Percentiles rank a stretch among this genome's conserved stretches.
Evolutionary conservation across 2,888 invertebrate species (phyloP).

Genomic region (Cephus rjabovi): DNA sequence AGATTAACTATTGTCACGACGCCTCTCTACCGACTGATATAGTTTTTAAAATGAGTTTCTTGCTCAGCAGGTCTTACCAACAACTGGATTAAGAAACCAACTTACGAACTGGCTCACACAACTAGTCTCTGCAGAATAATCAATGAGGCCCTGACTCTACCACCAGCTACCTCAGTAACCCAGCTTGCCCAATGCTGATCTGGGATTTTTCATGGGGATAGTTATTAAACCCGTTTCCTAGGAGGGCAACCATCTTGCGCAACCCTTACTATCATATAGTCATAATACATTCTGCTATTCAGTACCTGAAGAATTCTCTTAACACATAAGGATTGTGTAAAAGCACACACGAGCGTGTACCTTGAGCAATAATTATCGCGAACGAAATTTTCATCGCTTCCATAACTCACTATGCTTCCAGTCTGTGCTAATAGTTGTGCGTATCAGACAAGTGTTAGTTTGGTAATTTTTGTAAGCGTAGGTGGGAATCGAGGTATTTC

Average conservation of each 20-base stretch:
- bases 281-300: not conserved
- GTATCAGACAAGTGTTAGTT: not conserved
- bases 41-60: not conserved
- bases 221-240: not conserved
- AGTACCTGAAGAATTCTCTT: not conserved
- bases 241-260: not conserved
- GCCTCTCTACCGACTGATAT: not conserved
- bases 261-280: not conserved
- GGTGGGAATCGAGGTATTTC: not conserved
- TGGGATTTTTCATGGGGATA: not conserved
- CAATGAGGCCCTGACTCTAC: not conserved
- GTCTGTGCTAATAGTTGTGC: not conserved
- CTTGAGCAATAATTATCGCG: not conserved
- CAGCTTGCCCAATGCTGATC: not conserved
- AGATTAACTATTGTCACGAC: not conserved
- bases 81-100: not conserved
- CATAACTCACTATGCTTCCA: not conserved
- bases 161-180: not conserved
- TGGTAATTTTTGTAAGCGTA: not conserved
- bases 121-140: not conserved
- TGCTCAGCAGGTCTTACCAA: not conserved
- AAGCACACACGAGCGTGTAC: not conserved
- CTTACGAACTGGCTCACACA: not conserved
- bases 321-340: not conserved
- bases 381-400: not conserved